These are phyloP conservation scores for Limanda limanda DNA, from an alignment of 2,113 vertebrate species.

Conservation along the genomic window DNA sequence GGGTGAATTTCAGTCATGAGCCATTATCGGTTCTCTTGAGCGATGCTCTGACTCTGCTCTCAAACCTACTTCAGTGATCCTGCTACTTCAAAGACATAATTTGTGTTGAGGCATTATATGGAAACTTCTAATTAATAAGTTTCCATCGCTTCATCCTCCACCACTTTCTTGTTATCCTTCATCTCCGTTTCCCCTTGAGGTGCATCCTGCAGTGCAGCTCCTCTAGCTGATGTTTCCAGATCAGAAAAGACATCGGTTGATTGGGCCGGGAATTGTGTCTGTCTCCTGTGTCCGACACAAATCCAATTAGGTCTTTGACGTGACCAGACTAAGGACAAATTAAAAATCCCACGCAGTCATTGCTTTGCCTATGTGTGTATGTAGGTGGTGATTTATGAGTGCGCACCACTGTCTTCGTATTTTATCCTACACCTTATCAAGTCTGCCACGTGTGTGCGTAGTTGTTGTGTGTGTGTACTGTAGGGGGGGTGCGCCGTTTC, in stretches of 20 bases:
- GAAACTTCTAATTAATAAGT: slow-evolving; percentile 14
- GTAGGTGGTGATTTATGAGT: not conserved
- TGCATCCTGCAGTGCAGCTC: not conserved
- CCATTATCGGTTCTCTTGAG: too few species aligned
- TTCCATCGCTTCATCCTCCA: not conserved
- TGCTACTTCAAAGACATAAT: not conserved
- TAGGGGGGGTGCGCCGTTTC: slow-evolving; percentile 9
- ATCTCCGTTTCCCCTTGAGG: not conserved
- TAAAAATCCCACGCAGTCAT: slow-evolving; percentile 13
- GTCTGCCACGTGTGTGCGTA: not conserved
- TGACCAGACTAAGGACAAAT: slow-evolving; percentile 30
- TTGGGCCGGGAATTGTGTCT: slow-evolving; percentile 14
- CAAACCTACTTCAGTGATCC: not conserved
- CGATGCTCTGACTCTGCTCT: too few species aligned
- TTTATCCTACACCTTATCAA: slow-evolving; percentile 27
- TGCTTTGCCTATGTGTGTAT: slow-evolving; percentile 3
- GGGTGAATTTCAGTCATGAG: too few species aligned
- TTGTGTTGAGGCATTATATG: not conserved
- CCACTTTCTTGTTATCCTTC: not conserved
- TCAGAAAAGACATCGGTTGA: not conserved
- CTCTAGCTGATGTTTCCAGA: not conserved
- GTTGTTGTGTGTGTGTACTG: not conserved
- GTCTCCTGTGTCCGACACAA: slow-evolving; percentile 13
- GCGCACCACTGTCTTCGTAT: not conserved
- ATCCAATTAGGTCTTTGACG: slow-evolving; percentile 29